Evolutionary conservation across 2,797 vertebrate genomes (phyloP), one percentile per base, ranked within the genome.

Genomic region (Tangara arthus): DNA sequence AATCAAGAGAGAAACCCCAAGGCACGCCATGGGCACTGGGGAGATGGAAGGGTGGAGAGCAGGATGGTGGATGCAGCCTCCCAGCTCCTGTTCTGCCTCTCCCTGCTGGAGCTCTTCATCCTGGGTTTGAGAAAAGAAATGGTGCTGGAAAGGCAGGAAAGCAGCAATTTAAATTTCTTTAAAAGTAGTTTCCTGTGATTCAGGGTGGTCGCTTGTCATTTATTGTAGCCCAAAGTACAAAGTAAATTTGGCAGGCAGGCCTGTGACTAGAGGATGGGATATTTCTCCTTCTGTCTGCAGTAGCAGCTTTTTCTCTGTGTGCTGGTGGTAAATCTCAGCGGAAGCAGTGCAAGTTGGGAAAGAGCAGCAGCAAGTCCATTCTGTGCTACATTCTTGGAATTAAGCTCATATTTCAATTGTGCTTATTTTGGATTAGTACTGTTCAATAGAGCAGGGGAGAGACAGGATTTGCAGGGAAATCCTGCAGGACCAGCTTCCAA

Each of bases 21-120:
- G 64, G 79, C 82, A 85, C 52, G 35, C 52, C 7, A 0, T 6
- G 37, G 34, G 32, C 1, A 0, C 46, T 1, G 6, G 23, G 49
- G 60, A 80, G 79, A 69, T 42, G 50, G 61, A 75, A 42, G n/a
- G 47, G 26, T 32, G 39, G 70, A 75, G 66, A 65, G 52, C 57
- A 56, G n/a, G 46, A 52, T 2, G 1, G 22, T 61, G 32, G 41
- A 6, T 1, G 1, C 41, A 88, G 28, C 44, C 26, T 63, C 5
- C 2, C 68, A 53, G 50, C 41, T 46, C 77, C 2, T 18, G 30
- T 24, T 82, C 57, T n/a, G 15, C 60, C 15, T 53, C 42, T 42
- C 46, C 2, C 0, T 12, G n/a, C 20, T 60, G 65, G 77, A 68
- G 34, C 2, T 15, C 9, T 12, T 55, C 1, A 0, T 46, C 49